These are phyloP conservation scores for Rhamphomyia laevipes DNA, from an alignment of 2,888 invertebrate species.

Conservation along the genomic window DNA sequence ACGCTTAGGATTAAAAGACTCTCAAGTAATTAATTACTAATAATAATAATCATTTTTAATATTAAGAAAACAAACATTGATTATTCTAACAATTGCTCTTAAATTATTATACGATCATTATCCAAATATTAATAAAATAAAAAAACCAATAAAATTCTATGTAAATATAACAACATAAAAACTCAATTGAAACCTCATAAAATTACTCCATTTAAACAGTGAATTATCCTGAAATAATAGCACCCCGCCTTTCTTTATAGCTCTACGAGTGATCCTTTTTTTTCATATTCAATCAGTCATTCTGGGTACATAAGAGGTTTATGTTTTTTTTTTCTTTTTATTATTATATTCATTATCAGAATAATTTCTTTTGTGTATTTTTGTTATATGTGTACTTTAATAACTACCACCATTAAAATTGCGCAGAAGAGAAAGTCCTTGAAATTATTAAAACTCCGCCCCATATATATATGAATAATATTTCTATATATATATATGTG, in stretches of 20 bases:
- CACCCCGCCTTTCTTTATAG: not conserved
- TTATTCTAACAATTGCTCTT: not conserved
- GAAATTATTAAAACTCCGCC: constrained; percentile 22
- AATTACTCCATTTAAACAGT: not conserved
- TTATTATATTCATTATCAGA: not conserved
- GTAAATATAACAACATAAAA: not conserved
- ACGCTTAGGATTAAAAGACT: constrained; percentile 90
- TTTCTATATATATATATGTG: not conserved
- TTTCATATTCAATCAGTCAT: not conserved
- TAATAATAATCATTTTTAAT: not conserved
- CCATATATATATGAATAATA: not conserved
- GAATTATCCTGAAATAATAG: not conserved
- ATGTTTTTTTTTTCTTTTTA: not conserved
- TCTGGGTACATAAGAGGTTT: too few species aligned
- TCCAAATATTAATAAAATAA: not conserved
- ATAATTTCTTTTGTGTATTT: too few species aligned
- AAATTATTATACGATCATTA: not conserved
- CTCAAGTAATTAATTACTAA: constrained; percentile 59
- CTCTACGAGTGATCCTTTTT: not conserved
- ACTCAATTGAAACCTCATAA: not conserved
- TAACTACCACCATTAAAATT: constrained; percentile 6
- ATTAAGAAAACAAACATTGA: not conserved
- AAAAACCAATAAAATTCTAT: not conserved
- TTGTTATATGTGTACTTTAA: too few species aligned
- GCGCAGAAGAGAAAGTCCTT: constrained; percentile 6